Percentiles rank a stretch among this genome's conserved stretches.
These are phyloP conservation scores for Chironomus striatipennis DNA, from an alignment of 1,140 invertebrate genomes.

Conservation along the genomic window DNA sequence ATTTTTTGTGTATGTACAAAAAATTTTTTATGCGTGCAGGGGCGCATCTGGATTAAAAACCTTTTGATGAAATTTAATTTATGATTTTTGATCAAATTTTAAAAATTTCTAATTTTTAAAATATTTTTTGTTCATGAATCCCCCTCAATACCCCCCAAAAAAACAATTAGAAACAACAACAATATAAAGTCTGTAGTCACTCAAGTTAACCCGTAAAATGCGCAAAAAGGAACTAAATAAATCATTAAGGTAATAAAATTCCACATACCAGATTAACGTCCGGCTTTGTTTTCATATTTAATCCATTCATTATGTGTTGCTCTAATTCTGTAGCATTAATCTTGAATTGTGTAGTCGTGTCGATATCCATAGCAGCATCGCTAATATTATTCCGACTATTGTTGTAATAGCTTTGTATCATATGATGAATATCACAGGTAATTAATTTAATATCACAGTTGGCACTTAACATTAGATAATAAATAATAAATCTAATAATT, in stretches of 20 bases:
- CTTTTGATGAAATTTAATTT: too few relatives aligned
- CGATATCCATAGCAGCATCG: not conserved
- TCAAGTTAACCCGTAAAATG: not conserved
- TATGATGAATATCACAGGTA: constrained; percentile 19
- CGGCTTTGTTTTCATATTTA: constrained; percentile 11
- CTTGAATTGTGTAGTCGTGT: not conserved
- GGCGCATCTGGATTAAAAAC: too few relatives aligned
- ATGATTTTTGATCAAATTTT: too few relatives aligned
- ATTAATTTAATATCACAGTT: constrained; percentile 20
- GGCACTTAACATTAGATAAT: constrained; percentile 9
- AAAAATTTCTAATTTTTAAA: too few relatives aligned
- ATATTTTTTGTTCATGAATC: too few relatives aligned
- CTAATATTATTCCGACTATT: not conserved
- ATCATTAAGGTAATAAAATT: not conserved
- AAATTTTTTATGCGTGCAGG: too few relatives aligned
- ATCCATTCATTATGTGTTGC: constrained; percentile 11
- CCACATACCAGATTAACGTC: constrained; percentile 7
- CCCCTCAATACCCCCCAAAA: too few relatives aligned
- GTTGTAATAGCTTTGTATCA: not conserved
- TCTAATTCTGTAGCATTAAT: constrained; percentile 14
- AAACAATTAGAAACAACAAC: too few relatives aligned
- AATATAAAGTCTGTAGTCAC: too few relatives aligned
- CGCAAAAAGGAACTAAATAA: not conserved
- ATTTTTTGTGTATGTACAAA: too few relatives aligned
- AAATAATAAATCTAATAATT: constrained; percentile 17